A percentile compares a stretch with the other conserved stretches of the same genome.
These are phyloP conservation scores for Melanotaenia nigrans DNA, from an alignment of 2,797 vertebrate species.

Conservation along the genomic window DNA sequence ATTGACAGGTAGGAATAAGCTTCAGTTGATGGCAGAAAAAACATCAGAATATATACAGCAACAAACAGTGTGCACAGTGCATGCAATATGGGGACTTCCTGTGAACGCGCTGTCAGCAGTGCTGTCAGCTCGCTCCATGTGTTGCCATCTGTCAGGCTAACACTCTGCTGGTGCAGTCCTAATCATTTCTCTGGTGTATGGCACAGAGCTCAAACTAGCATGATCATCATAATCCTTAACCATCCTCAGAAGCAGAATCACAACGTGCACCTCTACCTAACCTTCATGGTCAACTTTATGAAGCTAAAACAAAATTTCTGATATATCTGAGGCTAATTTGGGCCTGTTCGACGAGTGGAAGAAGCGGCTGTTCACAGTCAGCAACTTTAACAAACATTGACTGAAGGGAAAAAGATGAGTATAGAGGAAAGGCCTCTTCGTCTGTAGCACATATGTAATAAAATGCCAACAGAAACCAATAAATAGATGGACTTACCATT, in stretches of 20 bases:
- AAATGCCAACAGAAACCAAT: constrained; percentile 75
- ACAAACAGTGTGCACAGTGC: constrained; percentile 61
- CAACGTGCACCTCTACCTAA: constrained; percentile 55
- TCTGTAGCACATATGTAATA: constrained; percentile 67
- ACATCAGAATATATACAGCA: constrained; percentile 65
- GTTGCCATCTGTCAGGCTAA: constrained; percentile 79
- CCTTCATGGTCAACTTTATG: constrained; percentile 62
- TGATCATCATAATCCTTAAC: constrained; percentile 75
- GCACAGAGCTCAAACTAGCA: constrained; percentile 64
- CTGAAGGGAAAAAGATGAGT: constrained; percentile 62
- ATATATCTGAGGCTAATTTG: constrained; percentile 33
- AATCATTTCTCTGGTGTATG: constrained; percentile 72
- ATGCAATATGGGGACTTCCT: constrained; percentile 68
- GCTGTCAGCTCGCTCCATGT: constrained; percentile 73
- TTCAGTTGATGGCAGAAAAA: constrained; percentile 54
- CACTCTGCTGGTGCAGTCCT: constrained; percentile 68
- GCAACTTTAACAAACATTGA: constrained; percentile 72
- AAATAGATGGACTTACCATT: constrained; percentile 76
- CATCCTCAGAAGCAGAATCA: constrained; percentile 60
- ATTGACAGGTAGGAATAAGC: constrained; percentile 56
- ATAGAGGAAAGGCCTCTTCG: constrained; percentile 51
- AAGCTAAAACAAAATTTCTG: constrained; percentile 44
- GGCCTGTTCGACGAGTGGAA: constrained; percentile 18
- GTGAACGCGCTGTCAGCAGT: constrained; percentile 74
- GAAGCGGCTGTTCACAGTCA: constrained; percentile 62